A percentile compares a stretch with the other conserved stretches of the same genome.
Conservation (phyloP, 2,113 vertebrate genomes). For the Mirounga angustirostris region DNA sequence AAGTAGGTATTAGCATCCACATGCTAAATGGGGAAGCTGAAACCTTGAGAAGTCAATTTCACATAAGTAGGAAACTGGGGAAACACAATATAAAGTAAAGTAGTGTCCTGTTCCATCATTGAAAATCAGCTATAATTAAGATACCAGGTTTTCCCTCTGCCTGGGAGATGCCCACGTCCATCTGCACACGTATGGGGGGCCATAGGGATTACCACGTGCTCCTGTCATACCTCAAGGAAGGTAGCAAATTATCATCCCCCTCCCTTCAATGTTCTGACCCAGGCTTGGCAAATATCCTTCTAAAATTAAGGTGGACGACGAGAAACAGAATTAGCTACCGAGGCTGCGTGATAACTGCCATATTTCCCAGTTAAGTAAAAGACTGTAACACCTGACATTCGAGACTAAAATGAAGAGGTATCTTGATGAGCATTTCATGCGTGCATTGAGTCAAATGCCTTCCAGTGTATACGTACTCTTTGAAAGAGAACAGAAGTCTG, state of each 20-base stretch:
- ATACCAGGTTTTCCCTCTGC: not conserved
- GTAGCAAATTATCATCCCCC: not conserved
- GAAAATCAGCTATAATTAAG: not conserved
- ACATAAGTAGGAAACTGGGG: not conserved
- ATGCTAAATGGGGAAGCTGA: not conserved
- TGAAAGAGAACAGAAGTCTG: not conserved
- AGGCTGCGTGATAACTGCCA: not conserved
- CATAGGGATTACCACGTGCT: not conserved
- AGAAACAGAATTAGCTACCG: not conserved
- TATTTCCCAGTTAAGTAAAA: slow-evolving; percentile 9
- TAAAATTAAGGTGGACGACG: not conserved
- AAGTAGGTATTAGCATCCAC: not conserved
- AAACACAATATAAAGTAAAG: not conserved
- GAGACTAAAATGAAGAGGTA: not conserved
- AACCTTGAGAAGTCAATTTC: not conserved
- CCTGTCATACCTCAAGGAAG: not conserved
- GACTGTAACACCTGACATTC: not conserved
- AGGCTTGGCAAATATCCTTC: slow-evolving; percentile 6
- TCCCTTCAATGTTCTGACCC: not conserved
- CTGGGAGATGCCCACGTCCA: not conserved
- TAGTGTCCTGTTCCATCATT: not conserved
- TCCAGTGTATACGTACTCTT: not conserved
- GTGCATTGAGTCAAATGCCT: not conserved
- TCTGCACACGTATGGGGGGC: fast-evolving
- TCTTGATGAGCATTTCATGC: not conserved